Evolutionary conservation across 2,797 vertebrate species (phyloP), one percentile per base, ranked within the genome.

Genomic region (Ptychadena robeensis): DNA sequence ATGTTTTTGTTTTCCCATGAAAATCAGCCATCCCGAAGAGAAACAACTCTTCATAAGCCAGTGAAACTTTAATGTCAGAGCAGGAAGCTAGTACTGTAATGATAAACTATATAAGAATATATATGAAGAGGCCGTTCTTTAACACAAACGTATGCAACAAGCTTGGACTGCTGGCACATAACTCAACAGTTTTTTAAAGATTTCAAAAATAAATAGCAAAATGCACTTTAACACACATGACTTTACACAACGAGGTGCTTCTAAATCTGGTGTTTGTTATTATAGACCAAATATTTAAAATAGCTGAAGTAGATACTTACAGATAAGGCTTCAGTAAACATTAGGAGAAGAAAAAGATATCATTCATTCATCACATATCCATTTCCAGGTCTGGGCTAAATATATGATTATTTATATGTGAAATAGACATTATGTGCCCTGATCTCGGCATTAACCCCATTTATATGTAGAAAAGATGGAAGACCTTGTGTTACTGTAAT

Each of bases 231-330:
- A 61, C 59, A 61, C 59, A 61, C n/a, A 61, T 61, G 59, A 25
- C 25, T 12, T 61, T 28, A 10, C 59, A 11, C 59, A 61, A 61
- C 10, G 25, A 37, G 40, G 10, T 25, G n/a, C 67, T 25, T 9
- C n/a, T 38, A 27, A 38, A 37, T 69, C 34, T 68, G 32, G n/a
- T 69, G 35, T 69, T 69, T 69, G 8, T 25, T 69, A 38, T 69
- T 38, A 25, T 40, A 40, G 35, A 69, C 9, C 35, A 38, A 69
- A 69, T 69, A 69, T 69, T 38, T 69, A 38, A 69, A 38, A 25
- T 69, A 37, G 2, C n/a, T 38, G 27, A 61, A 61, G 59, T 28
- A 61, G 59, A 61, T 69, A 69, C 35, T 37, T 38, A 69, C 9
- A 38, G 35, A 69, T 69, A 38, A 61, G 35, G 28, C 9, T 25